Evolutionary conservation across 2,888 invertebrate species (phyloP).

Genomic region (Meiosimyza platycephala): DNA sequence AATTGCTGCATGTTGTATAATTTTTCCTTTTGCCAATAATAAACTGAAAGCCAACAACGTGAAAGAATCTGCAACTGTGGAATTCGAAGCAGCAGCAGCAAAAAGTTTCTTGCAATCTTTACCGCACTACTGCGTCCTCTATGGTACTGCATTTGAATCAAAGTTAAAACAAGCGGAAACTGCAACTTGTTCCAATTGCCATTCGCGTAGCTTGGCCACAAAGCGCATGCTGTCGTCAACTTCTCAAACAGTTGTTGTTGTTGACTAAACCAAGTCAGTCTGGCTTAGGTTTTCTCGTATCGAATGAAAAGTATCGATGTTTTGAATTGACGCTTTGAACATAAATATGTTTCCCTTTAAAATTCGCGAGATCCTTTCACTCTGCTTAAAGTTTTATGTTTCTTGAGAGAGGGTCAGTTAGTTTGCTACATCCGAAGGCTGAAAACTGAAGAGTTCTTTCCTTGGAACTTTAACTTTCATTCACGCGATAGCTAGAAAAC

Average conservation of each 20-base stretch:
- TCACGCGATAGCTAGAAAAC: too few species aligned
- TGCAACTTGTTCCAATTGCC: conserved; percentile 30
- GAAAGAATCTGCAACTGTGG: background rate
- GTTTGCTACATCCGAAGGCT: too few species aligned
- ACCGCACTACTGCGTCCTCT: background rate
- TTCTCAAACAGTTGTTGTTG: conserved; percentile 8
- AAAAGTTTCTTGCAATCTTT: conserved; percentile 17
- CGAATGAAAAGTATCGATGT: too few species aligned
- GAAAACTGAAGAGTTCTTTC: too few species aligned
- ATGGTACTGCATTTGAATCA: conserved; percentile 16
- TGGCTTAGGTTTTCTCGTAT: too few species aligned
- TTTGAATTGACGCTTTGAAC: too few species aligned
- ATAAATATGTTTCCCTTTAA: too few species aligned
- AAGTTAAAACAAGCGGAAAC: conserved; percentile 37
- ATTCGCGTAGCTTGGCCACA: conserved; percentile 21
- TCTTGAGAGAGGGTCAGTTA: too few species aligned
- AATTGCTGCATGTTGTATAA: background rate
- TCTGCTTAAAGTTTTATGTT: too few species aligned
- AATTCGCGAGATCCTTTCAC: too few species aligned
- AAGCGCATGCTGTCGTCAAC: conserved; percentile 30
- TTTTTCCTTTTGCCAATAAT: conserved; percentile 12
- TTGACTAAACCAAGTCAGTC: background rate
- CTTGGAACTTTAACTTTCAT: too few species aligned
- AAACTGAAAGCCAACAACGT: conserved; percentile 2
- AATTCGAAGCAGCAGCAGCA: background rate